These are phyloP conservation scores for Zaprionus nigranus DNA, from an alignment of 1,140 invertebrate species.

Conservation along the genomic window DNA sequence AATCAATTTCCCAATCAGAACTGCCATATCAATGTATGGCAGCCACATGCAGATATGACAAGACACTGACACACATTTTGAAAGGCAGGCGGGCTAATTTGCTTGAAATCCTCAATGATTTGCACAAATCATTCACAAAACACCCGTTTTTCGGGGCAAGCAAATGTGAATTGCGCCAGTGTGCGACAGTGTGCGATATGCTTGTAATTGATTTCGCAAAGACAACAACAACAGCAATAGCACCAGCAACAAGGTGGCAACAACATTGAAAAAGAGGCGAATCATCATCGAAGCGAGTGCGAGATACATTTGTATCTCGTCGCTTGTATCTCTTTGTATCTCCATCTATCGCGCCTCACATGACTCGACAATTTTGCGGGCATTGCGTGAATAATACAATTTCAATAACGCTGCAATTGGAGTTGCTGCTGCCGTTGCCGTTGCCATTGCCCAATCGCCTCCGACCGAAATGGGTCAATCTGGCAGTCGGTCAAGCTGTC, in stretches of 20 bases:
- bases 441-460: conserved; percentile 45
- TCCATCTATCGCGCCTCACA: conserved; percentile 18
- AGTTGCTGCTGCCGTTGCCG: conserved; percentile 16
- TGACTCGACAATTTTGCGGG: conserved; percentile 51
- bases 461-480: conserved; percentile 52
- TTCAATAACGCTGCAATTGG: conserved; percentile 65
- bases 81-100: background rate
- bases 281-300: conserved; percentile 16
- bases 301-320: background rate
- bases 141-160: background rate
- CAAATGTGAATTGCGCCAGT: conserved; percentile 15
- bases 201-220: conserved; percentile 49
- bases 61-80: background rate
- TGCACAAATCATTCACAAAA: conserved; percentile 1
- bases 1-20: background rate
- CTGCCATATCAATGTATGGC: background rate
- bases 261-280: conserved; percentile 29
- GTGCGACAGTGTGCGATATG: conserved; percentile 13
- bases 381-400: conserved; percentile 59
- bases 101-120: background rate
- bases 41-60: background rate
- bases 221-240: conserved; percentile 4
- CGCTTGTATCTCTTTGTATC: conserved; percentile 12
- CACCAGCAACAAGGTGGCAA: conserved; percentile 12
- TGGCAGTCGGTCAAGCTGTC: background rate